phyloP scores from a whole-genome alignment of 2,888 invertebrate species.

The Marronus borbonicus region DNA sequence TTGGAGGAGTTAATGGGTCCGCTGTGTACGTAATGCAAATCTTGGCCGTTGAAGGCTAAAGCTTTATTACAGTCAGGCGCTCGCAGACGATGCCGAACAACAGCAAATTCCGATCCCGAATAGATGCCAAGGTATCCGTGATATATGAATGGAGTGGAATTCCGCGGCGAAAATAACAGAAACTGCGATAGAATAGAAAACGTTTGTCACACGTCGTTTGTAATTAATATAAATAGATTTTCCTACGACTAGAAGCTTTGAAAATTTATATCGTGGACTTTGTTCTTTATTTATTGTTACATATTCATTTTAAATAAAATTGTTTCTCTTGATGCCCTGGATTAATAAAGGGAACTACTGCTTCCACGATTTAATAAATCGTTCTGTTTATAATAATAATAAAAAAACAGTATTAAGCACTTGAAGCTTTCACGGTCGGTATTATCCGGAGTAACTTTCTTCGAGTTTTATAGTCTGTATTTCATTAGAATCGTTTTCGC shows the following conservation, averaged over 20 bases:
- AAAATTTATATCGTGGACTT: neutral
- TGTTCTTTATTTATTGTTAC: neutral
- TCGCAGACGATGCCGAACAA: constrained; percentile 45
- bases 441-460: too few species aligned
- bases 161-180: constrained; percentile 47
- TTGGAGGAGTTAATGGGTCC: constrained; percentile 47
- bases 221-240: constrained; percentile 34
- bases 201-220: constrained; percentile 12
- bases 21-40: constrained; percentile 44
- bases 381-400: too few species aligned
- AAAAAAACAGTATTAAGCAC: too few species aligned
- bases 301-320: too few species aligned
- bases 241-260: neutral
- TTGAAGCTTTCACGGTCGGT: too few species aligned
- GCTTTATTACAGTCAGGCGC: constrained; percentile 43
- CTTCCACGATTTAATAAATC: too few species aligned
- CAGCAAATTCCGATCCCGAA: constrained; percentile 48
- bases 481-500: too few species aligned
- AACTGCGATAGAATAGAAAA: constrained; percentile 37
- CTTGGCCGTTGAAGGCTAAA: constrained; percentile 46
- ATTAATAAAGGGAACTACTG: too few species aligned
- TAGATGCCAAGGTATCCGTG: constrained; percentile 49
- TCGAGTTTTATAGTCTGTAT: too few species aligned
- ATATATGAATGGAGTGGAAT: constrained; percentile 49
- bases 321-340: too few species aligned